These are phyloP conservation scores for Peromyscus melanophrys DNA, from an alignment of 2,797 vertebrate species.

Conservation along the genomic window DNA sequence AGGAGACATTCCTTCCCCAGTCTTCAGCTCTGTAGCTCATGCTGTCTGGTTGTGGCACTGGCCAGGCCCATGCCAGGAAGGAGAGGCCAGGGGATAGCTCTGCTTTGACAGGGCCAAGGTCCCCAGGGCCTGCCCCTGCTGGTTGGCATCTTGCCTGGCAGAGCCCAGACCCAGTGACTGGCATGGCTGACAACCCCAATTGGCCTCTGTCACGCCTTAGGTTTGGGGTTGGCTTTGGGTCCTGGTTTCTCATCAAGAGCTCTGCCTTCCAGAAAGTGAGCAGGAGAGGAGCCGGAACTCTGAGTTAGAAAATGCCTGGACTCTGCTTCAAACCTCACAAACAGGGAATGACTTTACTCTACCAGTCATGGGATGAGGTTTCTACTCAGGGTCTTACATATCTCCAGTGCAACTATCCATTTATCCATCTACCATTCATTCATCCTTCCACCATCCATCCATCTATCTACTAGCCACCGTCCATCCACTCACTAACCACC, in stretches of 20 bases:
- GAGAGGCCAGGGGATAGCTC: background rate
- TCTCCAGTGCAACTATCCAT: background rate
- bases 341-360: background rate
- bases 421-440: background rate
- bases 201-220: conserved; percentile 40
- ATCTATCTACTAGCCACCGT: accelerated
- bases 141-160: background rate
- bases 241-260: conserved; percentile 43
- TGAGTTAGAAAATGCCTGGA: accelerated
- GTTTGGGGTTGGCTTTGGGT: background rate
- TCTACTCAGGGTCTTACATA: background rate
- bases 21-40: background rate
- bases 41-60: background rate
- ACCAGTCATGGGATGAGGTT: background rate
- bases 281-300: background rate
- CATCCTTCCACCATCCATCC: background rate
- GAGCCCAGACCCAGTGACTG: background rate
- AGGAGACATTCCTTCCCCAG: background rate
- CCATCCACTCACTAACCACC: accelerated
- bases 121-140: background rate
- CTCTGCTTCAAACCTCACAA: background rate
- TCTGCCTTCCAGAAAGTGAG: conserved; percentile 70
- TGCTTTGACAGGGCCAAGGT: background rate
- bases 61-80: background rate
- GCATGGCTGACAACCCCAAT: background rate